A percentile compares a stretch with the other conserved stretches of the same genome.
Evolutionary conservation across 2,113 vertebrate genomes (phyloP).

Genomic region (Bufo bufo): DNA sequence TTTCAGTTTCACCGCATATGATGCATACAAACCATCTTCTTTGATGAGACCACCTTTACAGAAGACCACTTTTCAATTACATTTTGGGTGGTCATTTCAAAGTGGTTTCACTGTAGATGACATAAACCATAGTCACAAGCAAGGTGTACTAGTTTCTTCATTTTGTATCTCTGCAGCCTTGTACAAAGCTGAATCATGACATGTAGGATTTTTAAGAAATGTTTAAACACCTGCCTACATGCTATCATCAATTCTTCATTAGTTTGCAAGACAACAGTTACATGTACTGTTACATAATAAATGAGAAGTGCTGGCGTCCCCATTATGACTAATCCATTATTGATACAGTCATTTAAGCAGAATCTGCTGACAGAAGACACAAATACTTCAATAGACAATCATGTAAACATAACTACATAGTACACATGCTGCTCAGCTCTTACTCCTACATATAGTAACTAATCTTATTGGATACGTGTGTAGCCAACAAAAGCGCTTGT

Average conservation of each 20-base stretch:
- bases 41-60: too few relatives aligned
- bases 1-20: too few relatives aligned
- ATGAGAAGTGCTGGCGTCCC: conserved; percentile 69
- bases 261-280: conserved; percentile 77
- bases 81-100: too few relatives aligned
- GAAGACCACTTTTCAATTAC: too few relatives aligned
- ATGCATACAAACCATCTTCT: too few relatives aligned
- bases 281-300: conserved; percentile 75
- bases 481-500: neutral
- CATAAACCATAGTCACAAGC: conserved; percentile 61
- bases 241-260: conserved; percentile 78
- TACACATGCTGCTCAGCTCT: neutral
- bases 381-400: conserved; percentile 60
- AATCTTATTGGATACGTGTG: neutral
- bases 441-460: neutral
- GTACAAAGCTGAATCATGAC: conserved; percentile 68
- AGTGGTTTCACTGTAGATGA: conserved; percentile 53
- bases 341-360: conserved; percentile 62
- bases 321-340: conserved; percentile 68
- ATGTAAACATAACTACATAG: conserved; percentile 58
- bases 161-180: conserved; percentile 67
- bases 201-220: conserved; percentile 72
- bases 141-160: conserved; percentile 69
- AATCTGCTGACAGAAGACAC: conserved; percentile 60
- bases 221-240: conserved; percentile 82